Percentiles rank a stretch among this genome's conserved stretches.
Conservation (phyloP, 2,888 invertebrate species). For the Tenthredo scrophulariae region DNA sequence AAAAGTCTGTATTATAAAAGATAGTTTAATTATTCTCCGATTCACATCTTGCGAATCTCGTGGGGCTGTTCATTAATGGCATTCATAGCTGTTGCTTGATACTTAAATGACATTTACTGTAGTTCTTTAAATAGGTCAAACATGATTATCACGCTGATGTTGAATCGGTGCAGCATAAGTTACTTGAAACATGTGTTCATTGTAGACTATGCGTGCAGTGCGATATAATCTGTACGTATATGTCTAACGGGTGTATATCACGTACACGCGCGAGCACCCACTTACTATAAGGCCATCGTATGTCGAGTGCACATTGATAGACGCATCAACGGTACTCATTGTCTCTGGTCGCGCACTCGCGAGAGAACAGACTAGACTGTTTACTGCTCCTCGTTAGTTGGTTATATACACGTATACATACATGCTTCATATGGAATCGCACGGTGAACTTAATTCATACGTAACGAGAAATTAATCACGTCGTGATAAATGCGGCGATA, state of each 20-base stretch:
- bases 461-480: not conserved
- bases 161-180: not conserved
- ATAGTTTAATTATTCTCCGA: not conserved
- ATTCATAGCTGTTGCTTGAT: not conserved
- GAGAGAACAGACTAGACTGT: slow-evolving; percentile 39
- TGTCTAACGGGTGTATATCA: not conserved
- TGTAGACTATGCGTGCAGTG: not conserved
- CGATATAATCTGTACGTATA: not conserved
- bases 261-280: slow-evolving; percentile 10
- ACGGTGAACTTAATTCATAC: not conserved
- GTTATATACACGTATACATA: not conserved
- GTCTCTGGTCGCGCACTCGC: slow-evolving; percentile 42
- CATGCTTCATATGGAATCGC: not conserved
- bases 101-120: not conserved
- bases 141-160: not conserved
- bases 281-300: not conserved
- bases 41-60: not conserved
- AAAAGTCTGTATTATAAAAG: not conserved
- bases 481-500: not conserved
- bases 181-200: not conserved
- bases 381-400: not conserved
- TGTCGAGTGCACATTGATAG: slow-evolving; percentile 48
- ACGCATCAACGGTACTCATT: slow-evolving; percentile 47
- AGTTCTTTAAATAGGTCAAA: not conserved
- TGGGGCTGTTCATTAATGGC: no score